phyloP scores from a whole-genome alignment of 2,888 invertebrate genomes.

The Calameuta pallipes region DNA sequence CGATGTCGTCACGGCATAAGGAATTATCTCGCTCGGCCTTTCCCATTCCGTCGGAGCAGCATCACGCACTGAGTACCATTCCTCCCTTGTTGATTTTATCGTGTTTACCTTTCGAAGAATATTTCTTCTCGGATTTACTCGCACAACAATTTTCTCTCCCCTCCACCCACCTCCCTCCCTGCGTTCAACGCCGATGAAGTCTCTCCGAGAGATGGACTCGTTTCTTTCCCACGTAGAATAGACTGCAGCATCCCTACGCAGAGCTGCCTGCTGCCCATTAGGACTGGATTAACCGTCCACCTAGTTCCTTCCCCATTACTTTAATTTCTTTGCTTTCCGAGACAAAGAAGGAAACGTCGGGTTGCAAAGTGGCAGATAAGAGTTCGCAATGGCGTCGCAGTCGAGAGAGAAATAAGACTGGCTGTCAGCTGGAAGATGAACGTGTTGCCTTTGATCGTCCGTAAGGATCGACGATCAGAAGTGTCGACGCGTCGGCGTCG shows the following conservation, averaged over 20 bases:
- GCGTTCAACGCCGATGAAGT: slow-evolving; percentile 14
- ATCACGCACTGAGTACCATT: not conserved
- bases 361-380: not conserved
- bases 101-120: slow-evolving; percentile 51
- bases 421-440: not conserved
- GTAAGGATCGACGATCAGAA: not conserved
- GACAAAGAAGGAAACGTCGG: not conserved
- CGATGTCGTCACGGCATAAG: slow-evolving; percentile 43
- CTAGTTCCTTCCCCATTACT: not conserved
- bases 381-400: not conserved
- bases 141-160: not conserved
- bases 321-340: not conserved
- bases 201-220: not conserved
- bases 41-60: slow-evolving; percentile 20
- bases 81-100: slow-evolving; percentile 59
- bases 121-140: slow-evolving; percentile 15
- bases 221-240: not conserved
- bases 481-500: not conserved
- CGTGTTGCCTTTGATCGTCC: not conserved
- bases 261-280: not conserved
- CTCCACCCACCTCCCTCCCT: slow-evolving; percentile 1
- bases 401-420: not conserved
- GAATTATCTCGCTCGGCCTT: slow-evolving; percentile 46
- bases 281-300: not conserved
- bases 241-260: not conserved